These are phyloP conservation scores for Ataeniobius toweri DNA, from an alignment of 2,797 vertebrate species.

Conservation along the genomic window DNA sequence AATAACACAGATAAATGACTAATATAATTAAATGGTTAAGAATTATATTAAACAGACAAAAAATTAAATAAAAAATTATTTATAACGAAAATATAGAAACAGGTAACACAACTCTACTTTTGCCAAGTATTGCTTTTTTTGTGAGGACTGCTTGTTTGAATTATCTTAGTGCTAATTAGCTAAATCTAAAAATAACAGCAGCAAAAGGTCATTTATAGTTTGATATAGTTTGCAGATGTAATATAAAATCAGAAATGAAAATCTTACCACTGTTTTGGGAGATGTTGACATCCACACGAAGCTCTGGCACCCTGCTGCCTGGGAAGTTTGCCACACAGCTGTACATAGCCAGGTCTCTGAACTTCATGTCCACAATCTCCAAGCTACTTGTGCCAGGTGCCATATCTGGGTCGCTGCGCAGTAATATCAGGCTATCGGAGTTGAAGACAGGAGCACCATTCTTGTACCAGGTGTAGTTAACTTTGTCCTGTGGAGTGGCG, in stretches of 20 bases:
- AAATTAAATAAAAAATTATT: neutral
- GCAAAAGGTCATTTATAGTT: neutral
- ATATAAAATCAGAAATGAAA: constrained; percentile 1
- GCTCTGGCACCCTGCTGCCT: constrained; percentile 86
- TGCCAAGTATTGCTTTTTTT: neutral
- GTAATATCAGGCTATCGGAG: constrained; percentile 89
- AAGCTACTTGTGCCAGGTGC: constrained; percentile 93
- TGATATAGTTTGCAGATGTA: neutral
- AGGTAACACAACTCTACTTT: neutral
- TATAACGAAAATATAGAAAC: neutral
- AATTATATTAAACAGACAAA: neutral
- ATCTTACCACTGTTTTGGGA: constrained; percentile 93
- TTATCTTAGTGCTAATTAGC: neutral
- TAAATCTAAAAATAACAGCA: neutral
- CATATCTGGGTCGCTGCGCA: constrained; percentile 93
- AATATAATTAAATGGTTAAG: neutral
- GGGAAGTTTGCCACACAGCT: constrained; percentile 92
- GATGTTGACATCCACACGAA: constrained; percentile 96
- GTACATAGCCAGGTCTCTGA: constrained; percentile 95
- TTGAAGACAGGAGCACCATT: constrained; percentile 86
- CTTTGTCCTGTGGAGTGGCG: constrained; percentile 95
- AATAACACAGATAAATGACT: neutral
- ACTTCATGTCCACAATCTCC: constrained; percentile 96
- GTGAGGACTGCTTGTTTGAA: neutral
- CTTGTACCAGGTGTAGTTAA: constrained; percentile 98